A percentile compares a stretch with the other conserved stretches of the same genome.
phyloP scores from a whole-genome alignment of 2,113 vertebrate genomes.

The Ardeotis arabs region DNA sequence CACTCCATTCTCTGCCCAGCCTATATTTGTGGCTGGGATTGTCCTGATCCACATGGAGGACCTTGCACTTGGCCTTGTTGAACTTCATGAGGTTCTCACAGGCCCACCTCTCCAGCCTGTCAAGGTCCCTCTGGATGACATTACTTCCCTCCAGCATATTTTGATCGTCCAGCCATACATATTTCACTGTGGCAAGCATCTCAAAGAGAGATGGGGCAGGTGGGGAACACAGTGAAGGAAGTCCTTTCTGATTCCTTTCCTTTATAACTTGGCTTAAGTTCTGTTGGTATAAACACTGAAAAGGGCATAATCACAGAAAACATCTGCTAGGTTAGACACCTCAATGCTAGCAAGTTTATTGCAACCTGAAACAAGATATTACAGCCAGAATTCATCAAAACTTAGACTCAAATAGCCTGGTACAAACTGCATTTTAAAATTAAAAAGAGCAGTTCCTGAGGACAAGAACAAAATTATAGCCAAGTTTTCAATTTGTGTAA shows the following conservation, averaged over 20 bases:
- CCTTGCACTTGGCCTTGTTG: too few species aligned
- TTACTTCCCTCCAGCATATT: too few species aligned
- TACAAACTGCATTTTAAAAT: background rate
- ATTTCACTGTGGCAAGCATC: background rate
- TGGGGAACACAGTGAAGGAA: background rate
- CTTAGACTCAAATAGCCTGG: background rate
- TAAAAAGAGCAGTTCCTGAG: background rate
- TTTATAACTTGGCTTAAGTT: background rate
- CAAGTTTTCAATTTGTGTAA: background rate
- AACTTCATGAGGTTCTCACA: too few species aligned
- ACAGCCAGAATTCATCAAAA: background rate
- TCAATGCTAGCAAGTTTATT: background rate
- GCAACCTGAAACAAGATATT: background rate
- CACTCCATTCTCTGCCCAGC: too few species aligned
- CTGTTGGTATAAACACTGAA: background rate
- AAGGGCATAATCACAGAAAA: background rate
- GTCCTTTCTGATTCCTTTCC: background rate
- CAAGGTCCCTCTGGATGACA: too few species aligned
- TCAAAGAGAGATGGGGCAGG: background rate
- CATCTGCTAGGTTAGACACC: background rate
- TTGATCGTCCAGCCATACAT: background rate
- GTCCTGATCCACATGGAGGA: too few species aligned
- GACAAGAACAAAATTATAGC: background rate
- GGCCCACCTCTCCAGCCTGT: too few species aligned
- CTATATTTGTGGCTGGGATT: too few species aligned